Conservation (phyloP, 2,797 vertebrate species). For the Parambassis ranga region DNA sequence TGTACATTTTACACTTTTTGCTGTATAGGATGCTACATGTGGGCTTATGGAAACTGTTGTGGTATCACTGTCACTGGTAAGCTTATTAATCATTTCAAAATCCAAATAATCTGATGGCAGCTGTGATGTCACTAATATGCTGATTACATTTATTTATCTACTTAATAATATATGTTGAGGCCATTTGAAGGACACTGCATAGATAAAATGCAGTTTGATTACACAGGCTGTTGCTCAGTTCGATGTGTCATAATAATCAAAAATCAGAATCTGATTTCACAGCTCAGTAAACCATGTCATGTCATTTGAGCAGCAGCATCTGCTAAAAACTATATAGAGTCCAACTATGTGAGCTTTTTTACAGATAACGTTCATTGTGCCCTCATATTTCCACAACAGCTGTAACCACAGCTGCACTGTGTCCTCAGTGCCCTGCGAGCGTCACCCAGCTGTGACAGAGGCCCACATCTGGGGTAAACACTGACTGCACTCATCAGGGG, state of each 20-base stretch:
- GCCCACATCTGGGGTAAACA: constrained; percentile 25
- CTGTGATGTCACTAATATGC: too few species aligned
- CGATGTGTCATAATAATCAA: too few species aligned
- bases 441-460: constrained; percentile 33
- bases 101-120: too few species aligned
- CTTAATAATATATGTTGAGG: background rate
- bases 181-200: background rate
- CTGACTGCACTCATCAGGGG: background rate
- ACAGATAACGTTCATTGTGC: background rate
- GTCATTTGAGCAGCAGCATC: background rate
- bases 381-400: background rate
- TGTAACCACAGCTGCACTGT: constrained; percentile 11
- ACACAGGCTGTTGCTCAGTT: too few species aligned
- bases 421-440: background rate
- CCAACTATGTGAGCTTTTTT: too few species aligned
- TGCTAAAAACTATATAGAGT: background rate
- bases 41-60: too few species aligned
- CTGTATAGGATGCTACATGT: too few species aligned
- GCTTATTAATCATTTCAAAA: too few species aligned
- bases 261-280: too few species aligned
- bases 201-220: too few species aligned
- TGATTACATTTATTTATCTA: too few species aligned
- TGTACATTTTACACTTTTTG: background rate
- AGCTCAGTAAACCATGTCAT: background rate
- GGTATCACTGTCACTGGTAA: too few species aligned